Evolutionary conservation across 2,113 vertebrate species (phyloP), one percentile per base, ranked within the genome.

Genomic region (Andinoacara biseriatus): DNA sequence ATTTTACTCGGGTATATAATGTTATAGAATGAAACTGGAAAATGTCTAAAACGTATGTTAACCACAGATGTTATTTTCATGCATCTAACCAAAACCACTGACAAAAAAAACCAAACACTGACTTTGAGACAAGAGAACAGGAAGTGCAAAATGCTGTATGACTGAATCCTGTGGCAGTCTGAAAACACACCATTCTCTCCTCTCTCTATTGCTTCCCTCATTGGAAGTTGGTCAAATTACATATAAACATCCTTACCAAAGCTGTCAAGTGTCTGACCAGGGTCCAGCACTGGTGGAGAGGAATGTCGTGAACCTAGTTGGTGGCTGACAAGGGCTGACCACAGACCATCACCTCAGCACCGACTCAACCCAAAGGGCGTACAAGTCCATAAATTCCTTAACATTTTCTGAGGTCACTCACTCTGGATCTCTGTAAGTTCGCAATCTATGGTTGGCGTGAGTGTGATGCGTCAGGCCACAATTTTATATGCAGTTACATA

Each of bases 41-140:
- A 69, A 52, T 52, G 43, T 52, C 17, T 52, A 52, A 72, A 72
- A 72, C 10, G 49, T 13, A 43, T 2, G 17, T 52, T 31, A 72
- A 72, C 43, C 26, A 52, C 24, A 52, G 65, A 69, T 11, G 15
- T 69, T 52, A 69, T 69, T 69, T 69, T 69, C 65, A 69, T 52
- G 24, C 43, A 69, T 69, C 65, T 49, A 69, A 69, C 24, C 40
- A 20, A 69, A 69, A 69, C 63, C 63, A 69, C 0, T 3, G 26
- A 49, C 26, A 69, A 69, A 69, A 69, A 24, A 67, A 67, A 5
- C 33, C 33, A 67, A 67, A 18, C 63, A 29, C 63, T 1, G 10
- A 69, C 24, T 49, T 69, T 52, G 43, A 69, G 46, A 40, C 65
- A 72, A 52, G 65, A 72, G 43, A 72, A 72, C 24, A 72, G 43